A percentile compares a stretch with the other conserved stretches of the same genome.
Conservation (phyloP, 1,140 invertebrate species). For the Ceratosolen solmsi region DNA sequence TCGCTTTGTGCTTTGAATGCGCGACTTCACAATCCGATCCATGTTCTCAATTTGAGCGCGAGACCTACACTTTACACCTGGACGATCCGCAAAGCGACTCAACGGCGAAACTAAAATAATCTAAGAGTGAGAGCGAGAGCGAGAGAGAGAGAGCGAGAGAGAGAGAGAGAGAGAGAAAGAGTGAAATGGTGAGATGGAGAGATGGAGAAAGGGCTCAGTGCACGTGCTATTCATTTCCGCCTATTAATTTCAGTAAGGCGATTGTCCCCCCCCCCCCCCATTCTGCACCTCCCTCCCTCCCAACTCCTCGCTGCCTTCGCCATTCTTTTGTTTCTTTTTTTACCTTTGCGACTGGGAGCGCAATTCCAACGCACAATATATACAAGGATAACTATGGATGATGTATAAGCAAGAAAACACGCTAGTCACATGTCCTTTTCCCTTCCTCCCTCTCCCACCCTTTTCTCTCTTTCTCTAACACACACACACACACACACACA, state of each 20-base stretch:
- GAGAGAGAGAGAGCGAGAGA: conserved; percentile 9
- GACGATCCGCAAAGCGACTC: conserved; percentile 50
- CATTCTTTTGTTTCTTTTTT: not conserved
- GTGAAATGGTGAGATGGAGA: not conserved
- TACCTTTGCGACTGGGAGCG: conserved; percentile 21
- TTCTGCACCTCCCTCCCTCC: not conserved
- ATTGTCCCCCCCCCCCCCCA: conserved; percentile 52
- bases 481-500: not conserved
- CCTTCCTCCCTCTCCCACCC: not conserved
- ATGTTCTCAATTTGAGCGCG: not conserved
- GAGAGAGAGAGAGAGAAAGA: not conserved
- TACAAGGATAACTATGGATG: conserved; percentile 3
- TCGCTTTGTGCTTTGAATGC: not conserved
- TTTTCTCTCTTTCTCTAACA: not conserved
- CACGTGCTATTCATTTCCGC: conserved; percentile 55
- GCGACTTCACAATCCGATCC: conserved; percentile 12
- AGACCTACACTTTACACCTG: conserved; percentile 53
- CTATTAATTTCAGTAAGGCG: conserved; percentile 65
- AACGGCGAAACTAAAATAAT: conserved; percentile 55
- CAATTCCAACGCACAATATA: conserved; percentile 58
- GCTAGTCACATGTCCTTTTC: not conserved
- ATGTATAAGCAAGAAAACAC: not conserved
- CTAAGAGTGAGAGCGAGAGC: not conserved
- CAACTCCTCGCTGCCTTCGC: not conserved
- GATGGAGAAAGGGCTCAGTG: not conserved